Base-by-base conservation (phyloP, 2,797 vertebrate species). In the Loris lydekkerianus region DNA sequence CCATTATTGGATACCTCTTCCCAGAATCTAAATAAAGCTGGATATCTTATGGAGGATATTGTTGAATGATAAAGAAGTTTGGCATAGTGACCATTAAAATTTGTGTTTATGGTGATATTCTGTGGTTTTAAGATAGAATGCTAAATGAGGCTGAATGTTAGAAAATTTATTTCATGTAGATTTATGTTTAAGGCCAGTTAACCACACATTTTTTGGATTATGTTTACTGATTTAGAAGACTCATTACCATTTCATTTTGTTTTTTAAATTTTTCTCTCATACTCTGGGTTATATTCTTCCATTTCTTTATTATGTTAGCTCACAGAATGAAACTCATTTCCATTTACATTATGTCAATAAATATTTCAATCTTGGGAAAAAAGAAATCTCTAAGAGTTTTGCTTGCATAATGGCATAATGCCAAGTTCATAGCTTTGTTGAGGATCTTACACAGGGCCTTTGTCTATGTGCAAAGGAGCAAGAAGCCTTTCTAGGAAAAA, bases 301-400 rank as follows among this genome's bases (percentile, higher is more conserved):
- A 10, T 70, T 83, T n/a, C 81, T 84, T 40, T 70, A 76, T 77
- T 91, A 86, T 67, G 34, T 86, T 89, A 92, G 6, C 3, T 96
- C 46, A 70, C 23, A 94, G 56, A 97, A 61, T 75, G 56, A 21
- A 86, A 73, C 3, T 73, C 93, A 49, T 92, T 92, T 1, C 7
- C 31, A 78, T 83, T 80, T 91, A 86, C 20, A 87, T 91, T 93
- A 86, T 83, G 82, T 91, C 29, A 40, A 20, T 92, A 40, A 93
- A 31, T 96, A 92, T 78, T 93, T 93, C 65, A 89, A 86, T 90
- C 11, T 60, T 34, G 82, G 37, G 9, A 81, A 88, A 58, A 86
- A 96, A 95, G 37, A 94, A 77, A 94, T 87, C 53, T 91, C 37
- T 94, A 83, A 14, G 65, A 88, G 61, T 78, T 94, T 87, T 86